phyloP scores from a whole-genome alignment of 2,797 vertebrate genomes.

The Sphenopsis melanotis region DNA sequence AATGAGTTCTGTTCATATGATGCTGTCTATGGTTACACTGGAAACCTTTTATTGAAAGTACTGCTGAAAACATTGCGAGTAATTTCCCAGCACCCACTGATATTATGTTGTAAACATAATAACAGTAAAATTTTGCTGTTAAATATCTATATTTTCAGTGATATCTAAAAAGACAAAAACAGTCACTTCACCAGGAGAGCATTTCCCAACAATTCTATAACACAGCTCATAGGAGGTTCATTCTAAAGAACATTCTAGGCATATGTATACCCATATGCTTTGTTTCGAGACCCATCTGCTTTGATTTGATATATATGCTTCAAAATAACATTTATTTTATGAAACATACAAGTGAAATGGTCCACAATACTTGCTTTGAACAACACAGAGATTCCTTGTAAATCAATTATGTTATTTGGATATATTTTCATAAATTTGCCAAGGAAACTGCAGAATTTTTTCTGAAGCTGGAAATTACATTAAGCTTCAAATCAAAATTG shows the following conservation, averaged over 20 bases:
- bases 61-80: background rate
- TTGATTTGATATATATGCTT: slow-evolving; percentile 50
- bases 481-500: background rate
- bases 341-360: slow-evolving; percentile 24
- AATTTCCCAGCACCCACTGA: background rate
- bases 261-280: slow-evolving; percentile 70
- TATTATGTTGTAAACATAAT: background rate
- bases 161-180: background rate
- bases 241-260: slow-evolving; percentile 61
- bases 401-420: background rate
- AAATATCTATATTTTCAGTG: background rate
- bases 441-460: background rate
- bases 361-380: background rate
- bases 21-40: background rate
- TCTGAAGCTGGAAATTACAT: background rate
- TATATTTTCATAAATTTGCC: background rate
- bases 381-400: background rate
- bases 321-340: slow-evolving; percentile 62
- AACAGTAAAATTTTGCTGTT: background rate
- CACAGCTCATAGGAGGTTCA: background rate
- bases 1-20: background rate
- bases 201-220: slow-evolving; percentile 29
- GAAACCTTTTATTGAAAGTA: background rate
- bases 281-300: slow-evolving; percentile 62
- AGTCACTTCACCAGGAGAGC: slow-evolving; percentile 2